Conservation (phyloP, 2,113 vertebrate genomes). For the Ptilorrhoa leucosticta region DNA sequence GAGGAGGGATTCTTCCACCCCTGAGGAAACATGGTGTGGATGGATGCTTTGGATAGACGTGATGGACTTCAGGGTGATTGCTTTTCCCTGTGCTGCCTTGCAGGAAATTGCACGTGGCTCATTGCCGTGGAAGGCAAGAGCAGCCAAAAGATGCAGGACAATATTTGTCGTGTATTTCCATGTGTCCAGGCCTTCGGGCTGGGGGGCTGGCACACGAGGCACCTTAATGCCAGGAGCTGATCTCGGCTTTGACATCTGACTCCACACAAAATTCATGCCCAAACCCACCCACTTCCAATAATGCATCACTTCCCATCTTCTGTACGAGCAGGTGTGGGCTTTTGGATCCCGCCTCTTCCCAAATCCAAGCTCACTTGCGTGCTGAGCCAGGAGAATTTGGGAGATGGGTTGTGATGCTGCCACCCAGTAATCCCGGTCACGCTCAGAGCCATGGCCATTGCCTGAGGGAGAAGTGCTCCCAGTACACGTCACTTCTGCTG, state of each 20-base stretch:
- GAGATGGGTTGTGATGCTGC: not conserved
- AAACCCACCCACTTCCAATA: not conserved
- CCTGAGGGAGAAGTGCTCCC: not conserved
- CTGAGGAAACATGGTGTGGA: not conserved
- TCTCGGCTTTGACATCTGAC: not conserved
- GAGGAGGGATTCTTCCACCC: not conserved
- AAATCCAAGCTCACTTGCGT: not conserved
- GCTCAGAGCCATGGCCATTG: not conserved
- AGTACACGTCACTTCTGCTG: not conserved
- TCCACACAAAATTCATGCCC: not conserved
- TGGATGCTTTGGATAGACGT: not conserved
- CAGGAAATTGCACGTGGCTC: not conserved
- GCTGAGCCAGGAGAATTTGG: not conserved
- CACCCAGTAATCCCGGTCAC: not conserved
- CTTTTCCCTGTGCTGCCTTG: not conserved
- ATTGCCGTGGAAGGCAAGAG: not conserved
- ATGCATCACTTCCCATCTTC: not conserved
- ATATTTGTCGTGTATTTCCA: not conserved
- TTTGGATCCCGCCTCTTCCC: not conserved
- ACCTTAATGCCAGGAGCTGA: not conserved
- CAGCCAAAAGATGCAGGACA: not conserved
- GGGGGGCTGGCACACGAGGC: fast-evolving
- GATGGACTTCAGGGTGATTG: not conserved
- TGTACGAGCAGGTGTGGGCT: not conserved
- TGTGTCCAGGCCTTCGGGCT: not conserved